Conservation (phyloP, 2,113 vertebrate species). For the Balaenoptera acutorostrata region DNA sequence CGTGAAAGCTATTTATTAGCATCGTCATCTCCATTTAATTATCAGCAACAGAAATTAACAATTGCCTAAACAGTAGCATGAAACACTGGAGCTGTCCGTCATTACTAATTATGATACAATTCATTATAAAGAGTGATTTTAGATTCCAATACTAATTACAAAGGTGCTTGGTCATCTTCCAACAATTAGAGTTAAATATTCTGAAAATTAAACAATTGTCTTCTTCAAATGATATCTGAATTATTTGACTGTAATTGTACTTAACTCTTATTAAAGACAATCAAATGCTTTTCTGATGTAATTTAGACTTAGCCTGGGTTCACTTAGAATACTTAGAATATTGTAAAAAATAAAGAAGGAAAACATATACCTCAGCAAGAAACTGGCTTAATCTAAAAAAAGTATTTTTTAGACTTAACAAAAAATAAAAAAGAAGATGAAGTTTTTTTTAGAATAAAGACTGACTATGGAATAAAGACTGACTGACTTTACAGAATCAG, state of each 20-base stretch:
- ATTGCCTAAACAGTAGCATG: neutral
- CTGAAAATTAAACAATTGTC: constrained; percentile 5
- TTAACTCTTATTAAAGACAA: neutral
- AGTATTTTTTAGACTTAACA: neutral
- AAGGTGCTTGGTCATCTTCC: neutral
- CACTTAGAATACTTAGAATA: neutral
- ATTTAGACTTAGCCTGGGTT: neutral
- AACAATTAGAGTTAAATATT: constrained; percentile 18
- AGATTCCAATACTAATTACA: neutral
- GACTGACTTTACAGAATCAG: neutral
- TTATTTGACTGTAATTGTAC: constrained; percentile 1
- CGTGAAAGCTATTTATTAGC: neutral
- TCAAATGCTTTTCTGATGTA: neutral
- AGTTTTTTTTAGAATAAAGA: neutral
- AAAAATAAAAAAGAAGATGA: neutral
- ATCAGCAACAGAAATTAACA: neutral
- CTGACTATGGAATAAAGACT: neutral
- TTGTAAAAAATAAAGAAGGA: neutral
- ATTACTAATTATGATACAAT: neutral
- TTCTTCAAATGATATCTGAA: neutral
- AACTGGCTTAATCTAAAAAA: neutral
- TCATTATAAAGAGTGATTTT: constrained; percentile 13
- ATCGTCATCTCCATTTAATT: neutral
- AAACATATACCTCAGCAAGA: neutral
- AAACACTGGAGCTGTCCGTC: neutral